phyloP scores from a whole-genome alignment of 2,888 invertebrate species.

The Ectemnius continuus region DNA sequence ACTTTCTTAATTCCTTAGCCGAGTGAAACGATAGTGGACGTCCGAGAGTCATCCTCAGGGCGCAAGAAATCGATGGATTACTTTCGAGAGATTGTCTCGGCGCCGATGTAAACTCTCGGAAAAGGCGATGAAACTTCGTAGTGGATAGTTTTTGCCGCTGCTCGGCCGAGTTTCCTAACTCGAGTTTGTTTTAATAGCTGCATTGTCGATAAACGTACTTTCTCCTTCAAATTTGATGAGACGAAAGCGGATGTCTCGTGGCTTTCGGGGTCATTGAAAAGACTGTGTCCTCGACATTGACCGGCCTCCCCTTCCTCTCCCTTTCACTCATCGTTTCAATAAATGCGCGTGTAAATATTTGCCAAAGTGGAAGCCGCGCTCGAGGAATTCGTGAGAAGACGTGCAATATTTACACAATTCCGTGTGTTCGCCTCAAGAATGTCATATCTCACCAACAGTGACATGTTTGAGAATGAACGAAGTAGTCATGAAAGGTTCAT shows the following conservation, averaged over 20 bases:
- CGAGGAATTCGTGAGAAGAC: background rate
- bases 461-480: too few relatives aligned
- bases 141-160: conserved; percentile 8
- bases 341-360: background rate
- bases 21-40: background rate
- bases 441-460: too few relatives aligned
- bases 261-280: conserved; percentile 9
- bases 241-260: background rate
- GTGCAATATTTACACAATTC: too few relatives aligned
- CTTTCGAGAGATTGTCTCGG: conserved; percentile 28
- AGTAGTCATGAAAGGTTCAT: too few relatives aligned
- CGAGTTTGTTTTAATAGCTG: conserved; percentile 21
- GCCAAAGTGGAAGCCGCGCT: background rate
- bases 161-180: conserved; percentile 44
- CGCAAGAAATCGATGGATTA: conserved; percentile 10
- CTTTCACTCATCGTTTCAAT: background rate
- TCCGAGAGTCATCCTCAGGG: background rate
- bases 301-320: background rate
- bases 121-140: conserved; percentile 29
- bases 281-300: conserved; percentile 8
- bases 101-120: conserved; percentile 10
- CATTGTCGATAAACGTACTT: conserved; percentile 43
- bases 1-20: conserved; percentile 2
- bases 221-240: conserved; percentile 12
- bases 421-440: too few relatives aligned